A percentile compares a stretch with the other conserved stretches of the same genome.
Conservation (phyloP, 2,113 vertebrate species). For the Proteles cristata region DNA sequence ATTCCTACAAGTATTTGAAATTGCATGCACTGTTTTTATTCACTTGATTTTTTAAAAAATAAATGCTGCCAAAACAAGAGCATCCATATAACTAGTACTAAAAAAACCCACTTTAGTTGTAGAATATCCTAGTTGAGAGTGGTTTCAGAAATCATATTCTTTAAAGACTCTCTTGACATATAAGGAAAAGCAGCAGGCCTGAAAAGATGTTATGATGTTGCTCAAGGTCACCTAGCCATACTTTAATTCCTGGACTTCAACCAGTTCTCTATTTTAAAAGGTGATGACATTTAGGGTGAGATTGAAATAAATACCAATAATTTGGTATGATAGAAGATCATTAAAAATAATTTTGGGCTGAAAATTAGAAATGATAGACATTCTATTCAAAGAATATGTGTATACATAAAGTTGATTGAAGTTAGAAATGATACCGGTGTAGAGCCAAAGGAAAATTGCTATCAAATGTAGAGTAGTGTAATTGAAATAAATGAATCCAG, state of each 20-base stretch:
- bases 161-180: not conserved
- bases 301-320: conserved; percentile 37
- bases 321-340: not conserved
- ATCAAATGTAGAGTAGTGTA: conserved; percentile 26
- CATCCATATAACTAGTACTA: not conserved
- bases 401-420: conserved; percentile 46
- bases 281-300: not conserved
- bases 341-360: conserved; percentile 10
- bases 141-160: conserved; percentile 22
- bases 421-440: conserved; percentile 11
- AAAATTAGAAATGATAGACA: conserved; percentile 27
- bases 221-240: not conserved
- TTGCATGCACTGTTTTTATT: not conserved
- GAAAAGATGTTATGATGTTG: conserved; percentile 17
- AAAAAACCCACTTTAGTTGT: conserved; percentile 10
- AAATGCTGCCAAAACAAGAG: not conserved
- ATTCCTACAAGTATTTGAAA: conserved; percentile 23
- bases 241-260: conserved; percentile 9
- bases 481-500: conserved; percentile 49
- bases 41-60: not conserved
- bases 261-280: not conserved
- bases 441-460: conserved; percentile 55
- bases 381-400: not conserved
- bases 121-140: not conserved
- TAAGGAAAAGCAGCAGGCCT: not conserved